Evolutionary conservation across 2,888 invertebrate species (phyloP), one percentile per base, ranked within the genome.

Genomic region (Stenotaenia linearis): DNA sequence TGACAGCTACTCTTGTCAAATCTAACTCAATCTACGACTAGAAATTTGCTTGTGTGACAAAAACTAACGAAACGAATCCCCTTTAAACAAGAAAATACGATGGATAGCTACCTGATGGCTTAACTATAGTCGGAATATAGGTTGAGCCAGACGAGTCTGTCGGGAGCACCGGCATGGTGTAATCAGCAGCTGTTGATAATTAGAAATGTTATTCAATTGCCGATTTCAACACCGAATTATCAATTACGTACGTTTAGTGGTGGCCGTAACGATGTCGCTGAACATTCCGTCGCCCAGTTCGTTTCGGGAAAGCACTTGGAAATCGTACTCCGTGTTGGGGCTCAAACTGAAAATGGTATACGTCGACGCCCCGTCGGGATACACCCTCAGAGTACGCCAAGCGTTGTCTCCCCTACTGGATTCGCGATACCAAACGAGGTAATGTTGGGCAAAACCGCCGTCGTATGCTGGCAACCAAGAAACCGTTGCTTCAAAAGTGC

Each of bases 391-490:
- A 81, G 95, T 96, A 82, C 93, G 92, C 97, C 97, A 97, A 84
- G 96, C 94, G 40, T 92, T 91, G 83, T 92, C 92, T 80, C 95
- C 83, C 69, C 81, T 80, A 77, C 82, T 95, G 0, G 92, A 91
- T 87, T 95, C 94, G 79, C 95, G 89, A 87, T 95, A 95, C 97
- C 96, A 97, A 84, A 97, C 93, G 82, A 95, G 93, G 87, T 97
- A 97, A 87, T 95, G 94, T 87, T 97, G 97, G 86, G 95, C 94
- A 88, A 95, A 96, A 28, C 97, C 97, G 75, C 97, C 97, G 84
- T 96, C 95, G 87, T 97, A 91, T 2, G 96, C 97, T 12, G 98
- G 97, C 86, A 95, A 89, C 97, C 98, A 98, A 82, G 91, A 91
- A 80, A 98, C 88, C 78, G 94, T 94, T 81, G 97, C 96, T 81